Evolutionary conservation across 2,888 invertebrate species (phyloP), one percentile per base, ranked within the genome.

Genomic region (Athalia circularis): DNA sequence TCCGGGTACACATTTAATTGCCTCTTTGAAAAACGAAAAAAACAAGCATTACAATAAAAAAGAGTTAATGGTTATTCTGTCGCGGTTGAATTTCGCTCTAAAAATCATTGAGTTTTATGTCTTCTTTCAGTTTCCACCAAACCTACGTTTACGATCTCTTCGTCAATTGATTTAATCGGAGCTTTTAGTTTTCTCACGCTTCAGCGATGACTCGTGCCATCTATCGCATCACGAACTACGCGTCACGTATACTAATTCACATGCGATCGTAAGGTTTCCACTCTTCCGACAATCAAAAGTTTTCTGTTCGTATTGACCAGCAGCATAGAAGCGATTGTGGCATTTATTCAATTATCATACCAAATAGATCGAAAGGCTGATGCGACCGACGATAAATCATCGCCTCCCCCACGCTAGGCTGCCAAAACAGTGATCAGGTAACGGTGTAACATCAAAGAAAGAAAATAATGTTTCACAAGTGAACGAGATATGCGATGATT

Each of bases 381-480:
- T 13, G 59, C 47, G 43, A n/a, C 11, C 9, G 59, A 59, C 57
- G 45, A 72, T 72, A 59, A 72, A 72, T 72, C 72, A 72, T 72
- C 47, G 47, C 13, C 47, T 72, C 57, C 13, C 59, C 13, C 72
- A 72, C 68, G 45, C 48, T 11, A 48, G 4, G 11, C 68, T 29
- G 68, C 48, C 47, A 65, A 72, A 72, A 72, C 72, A 59, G n/a
- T 50, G 8, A 68, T 6, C 29, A 47, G 52, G 15, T 65, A 72
- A 72, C 72, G 72, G 72, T 72, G 72, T 72, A 72, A 72, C 72
- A 47, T 72, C 57, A 59, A 52, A 68, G 52, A 68, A 52, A 29
- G 29, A 52, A 68, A 68, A 68, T 68, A 68, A 72, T 45, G 72
- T 59, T 72, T 72, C 72, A 75, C 64, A 11, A 50, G 62, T 75